Percentiles rank a stretch among this genome's conserved stretches.
Conservation (phyloP, 2,113 vertebrate genomes). For the Lycocorax pyrrhopterus region DNA sequence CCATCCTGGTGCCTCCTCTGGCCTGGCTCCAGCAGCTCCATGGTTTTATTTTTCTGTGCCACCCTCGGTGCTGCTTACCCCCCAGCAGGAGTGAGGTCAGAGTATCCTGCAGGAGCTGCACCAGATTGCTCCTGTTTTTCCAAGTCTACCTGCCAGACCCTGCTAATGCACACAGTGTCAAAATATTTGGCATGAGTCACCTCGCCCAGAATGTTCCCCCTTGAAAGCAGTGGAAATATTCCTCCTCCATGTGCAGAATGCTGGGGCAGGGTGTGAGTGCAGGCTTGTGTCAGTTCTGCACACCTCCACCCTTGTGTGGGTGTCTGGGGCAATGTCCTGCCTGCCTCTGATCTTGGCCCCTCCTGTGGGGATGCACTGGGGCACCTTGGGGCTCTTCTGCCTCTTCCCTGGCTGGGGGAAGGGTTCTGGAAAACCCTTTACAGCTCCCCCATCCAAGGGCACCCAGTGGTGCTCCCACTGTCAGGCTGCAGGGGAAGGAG, state of each 20-base stretch:
- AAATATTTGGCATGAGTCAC: not conserved
- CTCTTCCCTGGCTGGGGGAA: not conserved
- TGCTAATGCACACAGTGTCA: not conserved
- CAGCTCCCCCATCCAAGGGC: not conserved
- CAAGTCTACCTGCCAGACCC: not conserved
- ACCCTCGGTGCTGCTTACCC: not conserved
- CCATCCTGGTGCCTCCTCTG: not conserved
- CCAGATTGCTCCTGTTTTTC: not conserved
- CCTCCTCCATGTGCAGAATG: not conserved
- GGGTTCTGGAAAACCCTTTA: not conserved
- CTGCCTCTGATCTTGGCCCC: not conserved
- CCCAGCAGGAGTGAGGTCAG: not conserved
- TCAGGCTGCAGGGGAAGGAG: not conserved
- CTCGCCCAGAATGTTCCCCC: not conserved
- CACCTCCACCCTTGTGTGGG: not conserved
- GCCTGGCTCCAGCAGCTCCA: not conserved
- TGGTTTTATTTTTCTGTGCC: not conserved
- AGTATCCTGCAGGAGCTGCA: not conserved
- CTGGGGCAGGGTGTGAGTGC: not conserved
- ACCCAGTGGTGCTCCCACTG: accelerated
- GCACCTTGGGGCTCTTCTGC: not conserved
- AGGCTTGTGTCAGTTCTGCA: not conserved
- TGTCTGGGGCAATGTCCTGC: not conserved
- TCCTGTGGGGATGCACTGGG: not conserved
- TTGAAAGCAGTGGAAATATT: not conserved